phyloP scores from a whole-genome alignment of 2,113 vertebrate genomes.

The Sula dactylatra region DNA sequence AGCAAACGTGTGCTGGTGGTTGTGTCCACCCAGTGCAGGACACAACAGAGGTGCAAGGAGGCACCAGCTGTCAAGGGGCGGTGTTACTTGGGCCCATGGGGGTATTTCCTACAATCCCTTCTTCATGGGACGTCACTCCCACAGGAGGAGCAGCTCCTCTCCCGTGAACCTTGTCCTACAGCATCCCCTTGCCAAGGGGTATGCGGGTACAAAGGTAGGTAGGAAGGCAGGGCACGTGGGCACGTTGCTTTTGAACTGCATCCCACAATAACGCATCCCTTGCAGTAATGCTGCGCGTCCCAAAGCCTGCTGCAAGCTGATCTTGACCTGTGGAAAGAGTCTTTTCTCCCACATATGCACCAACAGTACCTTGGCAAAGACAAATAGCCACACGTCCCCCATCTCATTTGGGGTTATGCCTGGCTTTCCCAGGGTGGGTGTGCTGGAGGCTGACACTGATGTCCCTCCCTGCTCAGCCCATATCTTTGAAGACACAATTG shows the following conservation, averaged over 20 bases:
- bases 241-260: background rate
- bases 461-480: background rate
- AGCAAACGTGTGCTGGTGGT: background rate
- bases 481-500: background rate
- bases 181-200: background rate
- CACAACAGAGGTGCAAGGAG: background rate
- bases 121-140: background rate
- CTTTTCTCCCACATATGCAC: background rate
- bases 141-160: background rate
- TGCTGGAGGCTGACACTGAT: background rate
- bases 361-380: background rate
- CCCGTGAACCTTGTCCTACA: background rate
- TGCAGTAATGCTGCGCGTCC: fast-evolving
- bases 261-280: background rate
- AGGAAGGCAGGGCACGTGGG: background rate
- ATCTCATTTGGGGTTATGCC: background rate
- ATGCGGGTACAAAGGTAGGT: background rate
- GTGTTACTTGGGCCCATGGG: fast-evolving
- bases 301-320: background rate
- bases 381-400: background rate
- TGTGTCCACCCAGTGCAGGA: background rate
- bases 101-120: background rate
- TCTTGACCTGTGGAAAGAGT: background rate
- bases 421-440: background rate
- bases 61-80: background rate